Evolutionary conservation across 92 coral and sea anemone genomes (phyloP).

Genomic region (Pocillopora meandrina): DNA sequence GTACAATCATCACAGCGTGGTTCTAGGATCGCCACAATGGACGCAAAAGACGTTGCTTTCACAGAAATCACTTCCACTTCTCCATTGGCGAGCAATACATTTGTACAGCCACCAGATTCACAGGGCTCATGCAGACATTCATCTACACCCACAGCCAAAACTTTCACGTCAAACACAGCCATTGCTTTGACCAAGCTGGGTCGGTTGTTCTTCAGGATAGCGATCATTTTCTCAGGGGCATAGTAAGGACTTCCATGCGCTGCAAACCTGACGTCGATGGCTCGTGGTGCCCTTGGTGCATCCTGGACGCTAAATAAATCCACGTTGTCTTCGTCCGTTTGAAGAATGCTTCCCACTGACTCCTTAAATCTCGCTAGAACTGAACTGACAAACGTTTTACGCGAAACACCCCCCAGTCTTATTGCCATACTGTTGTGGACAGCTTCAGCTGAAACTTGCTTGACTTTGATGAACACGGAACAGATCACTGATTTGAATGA

Average conservation of each 20-base stretch:
- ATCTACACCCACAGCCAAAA: constrained; percentile 77
- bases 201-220: constrained; percentile 70
- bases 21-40: constrained; percentile 59
- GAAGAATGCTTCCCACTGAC: constrained; percentile 70
- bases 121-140: constrained; percentile 87
- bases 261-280: constrained; percentile 85
- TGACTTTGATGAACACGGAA: constrained; percentile 70
- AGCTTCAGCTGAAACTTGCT: constrained; percentile 72
- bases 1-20: constrained; percentile 78
- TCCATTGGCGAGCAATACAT: constrained; percentile 65
- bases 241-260: constrained; percentile 99
- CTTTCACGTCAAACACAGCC: constrained; percentile 17
- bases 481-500: constrained; percentile 69
- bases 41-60: constrained; percentile 70
- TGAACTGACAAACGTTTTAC: constrained; percentile 57
- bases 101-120: constrained; percentile 77
- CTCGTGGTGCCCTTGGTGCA: constrained; percentile 43
- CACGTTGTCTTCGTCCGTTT: constrained; percentile 66
- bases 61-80: constrained; percentile 65
- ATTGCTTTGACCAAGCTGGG: constrained; percentile 22
- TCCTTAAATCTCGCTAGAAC: constrained; percentile 64
- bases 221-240: constrained; percentile 79
- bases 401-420: constrained; percentile 59
- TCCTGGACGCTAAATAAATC: constrained; percentile 88
- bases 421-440: constrained; percentile 81